phyloP scores from a whole-genome alignment of 2,888 invertebrate species.

The Drosophila pseudotalamancana region DNA sequence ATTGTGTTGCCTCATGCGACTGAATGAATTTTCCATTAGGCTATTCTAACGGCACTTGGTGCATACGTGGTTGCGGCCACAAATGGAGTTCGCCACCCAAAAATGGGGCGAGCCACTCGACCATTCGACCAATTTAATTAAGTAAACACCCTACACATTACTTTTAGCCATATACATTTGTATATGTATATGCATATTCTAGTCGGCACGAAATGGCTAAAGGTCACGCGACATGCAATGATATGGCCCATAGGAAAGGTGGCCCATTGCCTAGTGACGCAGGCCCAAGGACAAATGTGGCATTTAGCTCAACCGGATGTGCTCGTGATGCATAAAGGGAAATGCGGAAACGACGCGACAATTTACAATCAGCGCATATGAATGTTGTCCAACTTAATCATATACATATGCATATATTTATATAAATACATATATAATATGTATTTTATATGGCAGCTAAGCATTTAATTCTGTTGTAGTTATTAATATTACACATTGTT shows the following conservation, averaged over 20 bases:
- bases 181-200: slow-evolving; percentile 28
- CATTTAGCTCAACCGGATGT: slow-evolving; percentile 39
- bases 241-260: slow-evolving; percentile 19
- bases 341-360: slow-evolving; percentile 55
- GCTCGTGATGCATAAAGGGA: slow-evolving; percentile 30
- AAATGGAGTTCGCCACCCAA: slow-evolving; percentile 54
- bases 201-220: slow-evolving; percentile 48
- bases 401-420: no score
- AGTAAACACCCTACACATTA: slow-evolving; percentile 35
- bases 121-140: slow-evolving; percentile 60
- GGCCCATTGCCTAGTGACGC: slow-evolving; percentile 16
- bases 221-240: slow-evolving; percentile 70
- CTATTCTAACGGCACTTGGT: slow-evolving; percentile 61
- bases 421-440: no score
- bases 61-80: slow-evolving; percentile 60
- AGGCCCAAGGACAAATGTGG: slow-evolving; percentile 46
- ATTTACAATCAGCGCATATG: slow-evolving; percentile 15
- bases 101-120: slow-evolving; percentile 29
- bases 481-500: slow-evolving; percentile 41
- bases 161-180: slow-evolving; percentile 1
- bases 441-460: background rate
- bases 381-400: slow-evolving; percentile 43
- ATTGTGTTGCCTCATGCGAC: slow-evolving; percentile 14
- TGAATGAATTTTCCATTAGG: slow-evolving; percentile 48
- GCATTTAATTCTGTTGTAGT: slow-evolving; percentile 20